phyloP scores from a whole-genome alignment of 2,113 vertebrate genomes.

The Casuarius casuarius region DNA sequence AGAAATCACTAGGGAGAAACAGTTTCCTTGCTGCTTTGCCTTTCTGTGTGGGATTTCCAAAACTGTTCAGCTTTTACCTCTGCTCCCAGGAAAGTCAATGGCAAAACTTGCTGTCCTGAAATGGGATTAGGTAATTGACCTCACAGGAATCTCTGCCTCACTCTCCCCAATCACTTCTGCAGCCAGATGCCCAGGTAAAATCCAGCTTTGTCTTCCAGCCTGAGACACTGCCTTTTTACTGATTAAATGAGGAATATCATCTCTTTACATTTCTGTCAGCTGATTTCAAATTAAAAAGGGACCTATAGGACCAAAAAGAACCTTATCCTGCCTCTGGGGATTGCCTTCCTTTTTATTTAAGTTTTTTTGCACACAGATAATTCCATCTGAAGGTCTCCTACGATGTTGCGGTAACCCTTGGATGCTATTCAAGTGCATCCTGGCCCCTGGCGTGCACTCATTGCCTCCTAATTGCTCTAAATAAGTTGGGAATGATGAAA shows the following conservation, averaged over 20 bases:
- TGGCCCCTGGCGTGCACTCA: conserved; percentile 35
- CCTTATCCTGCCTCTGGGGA: conserved; percentile 31
- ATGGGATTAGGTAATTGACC: neutral
- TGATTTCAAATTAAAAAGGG: conserved; percentile 43
- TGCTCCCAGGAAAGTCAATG: neutral
- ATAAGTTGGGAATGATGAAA: conserved; percentile 71
- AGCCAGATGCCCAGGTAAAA: neutral
- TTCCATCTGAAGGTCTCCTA: conserved; percentile 51
- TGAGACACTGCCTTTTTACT: neutral
- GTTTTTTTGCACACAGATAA: neutral
- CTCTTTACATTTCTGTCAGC: conserved; percentile 35
- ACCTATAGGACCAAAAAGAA: conserved; percentile 21
- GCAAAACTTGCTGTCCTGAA: neutral
- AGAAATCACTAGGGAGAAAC: neutral
- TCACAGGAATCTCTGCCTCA: neutral
- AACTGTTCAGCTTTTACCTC: neutral
- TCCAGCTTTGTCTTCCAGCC: neutral
- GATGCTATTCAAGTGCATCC: conserved; percentile 64
- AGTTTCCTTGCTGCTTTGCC: neutral
- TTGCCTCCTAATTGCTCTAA: conserved; percentile 71
- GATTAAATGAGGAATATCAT: conserved; percentile 49
- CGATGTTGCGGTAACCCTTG: conserved; percentile 52
- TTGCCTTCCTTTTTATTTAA: conserved; percentile 36
- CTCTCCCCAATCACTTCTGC: neutral
- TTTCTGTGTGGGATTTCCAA: neutral